phyloP scores from a whole-genome alignment of 2,797 vertebrate species.

The Sarcophilus harrisii region DNA sequence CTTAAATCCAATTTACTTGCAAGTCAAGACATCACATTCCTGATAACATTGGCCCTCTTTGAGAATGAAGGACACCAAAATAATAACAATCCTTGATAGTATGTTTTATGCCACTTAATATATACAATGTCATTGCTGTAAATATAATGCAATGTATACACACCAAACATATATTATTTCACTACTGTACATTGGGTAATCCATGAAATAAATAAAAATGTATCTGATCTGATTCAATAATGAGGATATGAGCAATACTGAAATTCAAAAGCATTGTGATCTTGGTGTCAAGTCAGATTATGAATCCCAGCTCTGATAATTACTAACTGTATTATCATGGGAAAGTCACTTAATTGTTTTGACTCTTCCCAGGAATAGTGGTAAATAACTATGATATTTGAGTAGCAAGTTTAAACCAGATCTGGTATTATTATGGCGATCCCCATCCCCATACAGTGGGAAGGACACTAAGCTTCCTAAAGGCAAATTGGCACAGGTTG shows the following conservation, averaged over 20 bases:
- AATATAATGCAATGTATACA: not conserved
- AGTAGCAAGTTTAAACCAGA: not conserved
- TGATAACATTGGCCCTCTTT: too few species aligned
- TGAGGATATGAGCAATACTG: not conserved
- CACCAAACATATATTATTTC: not conserved
- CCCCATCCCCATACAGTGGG: not conserved
- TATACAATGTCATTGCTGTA: not conserved
- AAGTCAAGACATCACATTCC: too few species aligned
- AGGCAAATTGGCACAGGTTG: not conserved
- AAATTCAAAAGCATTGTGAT: not conserved
- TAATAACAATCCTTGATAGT: not conserved
- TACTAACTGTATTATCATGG: not conserved
- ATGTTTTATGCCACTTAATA: not conserved
- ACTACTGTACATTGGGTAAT: not conserved
- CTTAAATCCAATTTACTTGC: too few species aligned
- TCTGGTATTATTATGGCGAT: not conserved
- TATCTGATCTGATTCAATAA: not conserved
- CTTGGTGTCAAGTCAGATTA: not conserved
- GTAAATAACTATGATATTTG: not conserved
- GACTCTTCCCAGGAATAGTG: not conserved
- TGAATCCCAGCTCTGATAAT: not conserved
- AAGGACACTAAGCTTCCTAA: not conserved
- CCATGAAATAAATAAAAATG: not conserved
- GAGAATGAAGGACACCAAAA: not conserved
- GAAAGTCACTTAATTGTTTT: not conserved